Base-by-base conservation (phyloP, 2,888 invertebrate species). In the Prosopocoilus inquinatus region DNA sequence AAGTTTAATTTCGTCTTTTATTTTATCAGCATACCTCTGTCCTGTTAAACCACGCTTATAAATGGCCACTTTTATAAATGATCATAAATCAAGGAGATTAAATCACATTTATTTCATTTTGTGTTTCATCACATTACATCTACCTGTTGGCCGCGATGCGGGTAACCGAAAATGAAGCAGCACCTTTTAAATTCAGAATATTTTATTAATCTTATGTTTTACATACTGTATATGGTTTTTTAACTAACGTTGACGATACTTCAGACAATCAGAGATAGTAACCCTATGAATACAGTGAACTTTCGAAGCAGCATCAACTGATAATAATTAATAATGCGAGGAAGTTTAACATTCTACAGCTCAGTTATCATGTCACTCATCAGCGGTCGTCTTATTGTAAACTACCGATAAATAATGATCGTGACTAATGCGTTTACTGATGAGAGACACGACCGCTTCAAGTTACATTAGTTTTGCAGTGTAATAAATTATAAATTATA, bases 401-500 rank as follows among this genome's bases (percentile, higher is more conserved):
- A 56, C 35, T 45, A 55, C 55, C 54, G 58, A 65, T 65, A 67
- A 71, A 67, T 68, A 70, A 72, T 70, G 70, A 70, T 65, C 62
- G 64, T 55, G 61, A 57, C 60, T 70, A 70, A 70, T 68, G 67
- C 63, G 58, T 64, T 61, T 60, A 52, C 61, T 64, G 70, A 67
- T 71, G 71, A 70, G 63, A 68, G 69, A 73, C 70, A 67, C 64
- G 66, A 69, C 61, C 67, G 67, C 64, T 59, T 63, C 61, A 58
- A 64, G 62, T 63, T 62, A 64, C 68, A 66, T 70, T 69, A 68
- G 66, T 67, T 60, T 59, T 54, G 64, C 58, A 51, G 64, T 66
- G 65, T 70, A 72, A 72, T 73, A 72, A 73, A 72, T 72, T 73
- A 73, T 68, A 71, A 65, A 65, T 48, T 71, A 69, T 69, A 53